Base-by-base conservation (phyloP, 2,888 invertebrate species). In the Lissonota sp. region DNA sequence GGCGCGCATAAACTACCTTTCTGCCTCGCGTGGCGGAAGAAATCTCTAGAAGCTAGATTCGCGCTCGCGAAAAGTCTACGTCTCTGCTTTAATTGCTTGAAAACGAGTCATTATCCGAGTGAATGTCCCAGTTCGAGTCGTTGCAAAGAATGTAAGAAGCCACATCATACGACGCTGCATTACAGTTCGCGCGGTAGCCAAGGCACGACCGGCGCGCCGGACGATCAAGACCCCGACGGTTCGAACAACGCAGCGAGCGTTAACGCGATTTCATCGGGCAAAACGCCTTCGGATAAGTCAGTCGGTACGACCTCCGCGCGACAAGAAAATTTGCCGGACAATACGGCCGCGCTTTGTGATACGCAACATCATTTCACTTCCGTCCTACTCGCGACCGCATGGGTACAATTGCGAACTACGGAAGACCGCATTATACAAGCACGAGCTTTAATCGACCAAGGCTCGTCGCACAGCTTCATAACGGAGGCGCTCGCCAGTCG, bases 401-500 rank as follows among this genome's bases (percentile, higher is more conserved):
- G 8, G 14, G 62, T 46, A 7, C 5, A 1, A 7, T 4, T 44
- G 0, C 14, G 44, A 42, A 44, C 42, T 1, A 1, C 46, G 6
- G 16, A 62, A 14, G 16, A 16, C 14, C 62, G 62, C 1, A 26
- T 58, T n/a, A 44, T 49, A 1, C 39, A 70, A 58, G 49, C 49
- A 5, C 44, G 70, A 37, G 49, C 70, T 3, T 46, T 70, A 49
- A 26, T 70, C 58, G 84, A 86, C 75, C 79, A 80, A 63, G 84
- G 84, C 0, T 83, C 82, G 0, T 77, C 83, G 46, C 60, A 75
- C 2, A 70, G 76, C 2, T 85, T 85, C 63, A 55, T 86, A n/a
- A 78, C 84, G 1, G 73, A 79, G 37, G 49, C 76, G 5, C 12
- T 81, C 12, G 83, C 74, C n/a, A n/a, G n/a, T 5, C 75, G 80